These are phyloP conservation scores for Sphyrna mokarran DNA, from an alignment of 2,113 vertebrate genomes.

Conservation along the genomic window DNA sequence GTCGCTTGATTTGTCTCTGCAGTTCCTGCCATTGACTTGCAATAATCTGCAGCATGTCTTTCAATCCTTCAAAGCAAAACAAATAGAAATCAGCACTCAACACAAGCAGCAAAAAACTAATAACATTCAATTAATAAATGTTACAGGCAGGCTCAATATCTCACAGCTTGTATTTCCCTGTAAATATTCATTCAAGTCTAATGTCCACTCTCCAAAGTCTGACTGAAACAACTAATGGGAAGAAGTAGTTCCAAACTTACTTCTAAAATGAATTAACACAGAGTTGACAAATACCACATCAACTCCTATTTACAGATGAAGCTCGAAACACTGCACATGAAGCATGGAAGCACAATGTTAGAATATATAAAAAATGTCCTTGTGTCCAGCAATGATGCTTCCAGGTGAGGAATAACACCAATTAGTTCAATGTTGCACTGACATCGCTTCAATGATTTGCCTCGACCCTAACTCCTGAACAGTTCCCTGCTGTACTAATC, in stretches of 20 bases:
- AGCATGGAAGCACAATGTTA: background rate
- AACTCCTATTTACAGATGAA: background rate
- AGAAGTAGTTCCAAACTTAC: background rate
- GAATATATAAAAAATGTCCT: background rate
- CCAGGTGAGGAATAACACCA: background rate
- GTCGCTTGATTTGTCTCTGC: constrained; percentile 92
- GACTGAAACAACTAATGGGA: background rate
- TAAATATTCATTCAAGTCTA: background rate
- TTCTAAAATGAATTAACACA: background rate
- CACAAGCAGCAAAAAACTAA: background rate
- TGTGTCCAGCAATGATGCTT: background rate
- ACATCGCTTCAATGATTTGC: background rate
- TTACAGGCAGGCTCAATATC: background rate
- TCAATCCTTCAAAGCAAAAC: constrained; percentile 65
- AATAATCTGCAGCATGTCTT: constrained; percentile 90
- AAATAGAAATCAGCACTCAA: background rate
- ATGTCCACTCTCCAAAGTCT: background rate
- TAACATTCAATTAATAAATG: constrained; percentile 29
- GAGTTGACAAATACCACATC: background rate
- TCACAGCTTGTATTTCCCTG: background rate
- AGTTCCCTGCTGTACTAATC: constrained; percentile 12
- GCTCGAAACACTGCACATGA: background rate
- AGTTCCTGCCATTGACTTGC: constrained; percentile 90
- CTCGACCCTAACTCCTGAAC: background rate
- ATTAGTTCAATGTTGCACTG: background rate